A percentile compares a stretch with the other conserved stretches of the same genome.
phyloP scores from a whole-genome alignment of 2,113 vertebrate genomes.

The Oncorhynchus tshawytscha region DNA sequence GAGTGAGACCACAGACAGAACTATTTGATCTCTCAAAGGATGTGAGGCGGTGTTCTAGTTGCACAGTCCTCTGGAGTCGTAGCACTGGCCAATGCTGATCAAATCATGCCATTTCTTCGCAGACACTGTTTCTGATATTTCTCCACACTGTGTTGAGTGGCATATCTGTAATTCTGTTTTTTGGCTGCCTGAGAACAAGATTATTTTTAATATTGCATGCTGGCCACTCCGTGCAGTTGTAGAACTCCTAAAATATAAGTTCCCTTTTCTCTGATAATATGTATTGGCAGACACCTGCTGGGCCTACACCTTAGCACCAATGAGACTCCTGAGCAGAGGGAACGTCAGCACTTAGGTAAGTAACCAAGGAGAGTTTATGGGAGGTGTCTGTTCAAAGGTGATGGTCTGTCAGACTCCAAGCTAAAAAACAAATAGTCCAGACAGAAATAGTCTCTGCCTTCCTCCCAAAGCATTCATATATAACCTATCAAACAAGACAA shows the following conservation, averaged over 20 bases:
- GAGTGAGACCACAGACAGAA: constrained; percentile 20
- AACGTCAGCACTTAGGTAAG: background rate
- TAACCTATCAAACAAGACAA: background rate
- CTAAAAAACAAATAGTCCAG: constrained; percentile 1
- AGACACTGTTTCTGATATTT: background rate
- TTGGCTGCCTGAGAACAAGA: too few species aligned
- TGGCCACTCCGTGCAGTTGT: too few species aligned
- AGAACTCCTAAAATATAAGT: too few species aligned
- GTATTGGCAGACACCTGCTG: background rate
- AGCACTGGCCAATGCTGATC: background rate
- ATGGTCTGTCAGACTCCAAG: constrained; percentile 14
- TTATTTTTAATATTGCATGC: too few species aligned
- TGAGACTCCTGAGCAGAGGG: background rate
- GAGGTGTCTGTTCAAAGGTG: constrained; percentile 21
- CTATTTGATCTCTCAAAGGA: constrained; percentile 19
- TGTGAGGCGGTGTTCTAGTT: background rate
- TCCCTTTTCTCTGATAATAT: too few species aligned
- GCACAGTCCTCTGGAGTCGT: background rate
- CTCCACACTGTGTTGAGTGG: background rate
- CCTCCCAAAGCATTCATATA: background rate
- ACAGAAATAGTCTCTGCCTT: background rate
- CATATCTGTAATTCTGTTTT: background rate
- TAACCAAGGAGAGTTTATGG: background rate
- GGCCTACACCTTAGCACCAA: background rate
- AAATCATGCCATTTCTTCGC: background rate